phyloP scores from a whole-genome alignment of 2,113 vertebrate genomes.

The Prietella phreatophila region DNA sequence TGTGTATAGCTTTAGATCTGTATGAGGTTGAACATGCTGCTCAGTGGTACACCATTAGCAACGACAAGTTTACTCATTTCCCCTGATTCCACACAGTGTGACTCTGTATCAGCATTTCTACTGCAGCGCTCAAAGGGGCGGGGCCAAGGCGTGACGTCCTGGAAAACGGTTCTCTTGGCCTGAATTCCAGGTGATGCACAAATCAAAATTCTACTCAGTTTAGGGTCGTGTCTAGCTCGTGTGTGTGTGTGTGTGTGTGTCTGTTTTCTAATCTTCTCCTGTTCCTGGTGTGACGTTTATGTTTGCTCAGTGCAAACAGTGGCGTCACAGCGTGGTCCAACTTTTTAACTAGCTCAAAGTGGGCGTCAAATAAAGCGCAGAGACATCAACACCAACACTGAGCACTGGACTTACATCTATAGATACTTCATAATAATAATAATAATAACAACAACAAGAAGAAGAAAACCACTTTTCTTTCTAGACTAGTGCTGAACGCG shows the following conservation, averaged over 20 bases:
- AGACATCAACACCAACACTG: neutral
- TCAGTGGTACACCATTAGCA: neutral
- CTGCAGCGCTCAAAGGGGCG: neutral
- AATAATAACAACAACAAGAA: neutral
- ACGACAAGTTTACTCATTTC: neutral
- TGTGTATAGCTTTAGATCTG: neutral
- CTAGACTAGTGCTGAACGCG: neutral
- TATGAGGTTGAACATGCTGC: neutral
- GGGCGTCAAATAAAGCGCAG: neutral
- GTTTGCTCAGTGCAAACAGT: neutral
- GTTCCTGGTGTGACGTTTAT: neutral
- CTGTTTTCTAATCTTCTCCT: neutral
- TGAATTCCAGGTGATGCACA: neutral
- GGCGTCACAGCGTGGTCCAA: neutral
- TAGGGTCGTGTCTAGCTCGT: too few relatives aligned
- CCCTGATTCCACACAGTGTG: neutral
- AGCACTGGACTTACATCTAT: neutral
- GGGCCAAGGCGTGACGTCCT: neutral
- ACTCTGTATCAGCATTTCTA: neutral
- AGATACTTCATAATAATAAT: neutral
- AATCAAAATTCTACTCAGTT: neutral
- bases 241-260: too few relatives aligned
- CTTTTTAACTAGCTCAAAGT: neutral
- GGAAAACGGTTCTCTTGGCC: neutral
- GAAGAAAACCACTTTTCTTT: neutral